Evolutionary conservation across 2,888 invertebrate genomes (phyloP), one percentile per base, ranked within the genome.

Genomic region (Chaitophorus viminalis): DNA sequence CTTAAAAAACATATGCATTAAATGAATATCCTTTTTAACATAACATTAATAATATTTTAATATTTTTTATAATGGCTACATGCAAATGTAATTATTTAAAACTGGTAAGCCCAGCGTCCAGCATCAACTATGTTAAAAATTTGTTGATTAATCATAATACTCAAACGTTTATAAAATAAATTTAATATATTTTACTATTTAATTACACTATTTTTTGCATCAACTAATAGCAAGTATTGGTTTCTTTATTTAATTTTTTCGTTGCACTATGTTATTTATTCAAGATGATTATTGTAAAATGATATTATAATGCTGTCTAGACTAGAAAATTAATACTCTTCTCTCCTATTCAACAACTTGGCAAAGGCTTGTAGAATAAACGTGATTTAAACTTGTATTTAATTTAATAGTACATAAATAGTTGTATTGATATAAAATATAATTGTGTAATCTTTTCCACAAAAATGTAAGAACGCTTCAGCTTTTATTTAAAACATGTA

Each of bases 301-400:
- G 0, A 25, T 81, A 78, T 33, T 78, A 60, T 65, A 31, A 46
- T 52, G n/a, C 46, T 21, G 25, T 17, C n/a, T n/a, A 8, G 21
- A 31, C 84, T 46, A 84, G 17, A 4, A 84, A 76, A 65, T 31
- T 65, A 39, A 39, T 31, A 75, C 75, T 84, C 65, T 84, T 84
- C 39, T 84, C 39, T 1, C n/a, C 76, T 77, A 77, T 85, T 85
- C 84, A 85, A 70, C 18, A 33, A 17, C n/a, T 76, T 84, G 46
- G 33, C 52, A 85, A 39, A 85, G 84, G 46, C 68, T 77, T 25
- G 25, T 52, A 52, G 68, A 77, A 85, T 68, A 77, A 85, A 77
- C n/a, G n/a, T 52, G 76, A 77, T 85, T 46, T 33, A 52, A 84
- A 77, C 46, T 33, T 46, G 76, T 84, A 77, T 77, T 76, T 46